Base-by-base conservation (phyloP, 1,140 invertebrate genomes). In the Potamilus streckersoni region DNA sequence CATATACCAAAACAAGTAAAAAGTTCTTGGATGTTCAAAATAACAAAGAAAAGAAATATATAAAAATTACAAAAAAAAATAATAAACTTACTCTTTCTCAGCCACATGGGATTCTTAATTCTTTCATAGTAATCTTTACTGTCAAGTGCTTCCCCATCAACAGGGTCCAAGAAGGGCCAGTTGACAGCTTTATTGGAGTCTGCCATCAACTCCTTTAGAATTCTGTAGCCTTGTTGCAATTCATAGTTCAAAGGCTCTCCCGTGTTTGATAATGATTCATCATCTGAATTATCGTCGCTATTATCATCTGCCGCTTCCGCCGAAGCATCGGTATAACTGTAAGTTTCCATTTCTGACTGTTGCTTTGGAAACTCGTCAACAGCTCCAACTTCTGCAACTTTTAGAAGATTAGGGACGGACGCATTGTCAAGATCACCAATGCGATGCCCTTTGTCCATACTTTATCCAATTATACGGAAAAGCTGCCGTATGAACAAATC, bases 91-190 rank as follows among this genome's bases (percentile, higher is more conserved):
- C 75, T 77, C 49, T 69, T 23, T 69, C 73, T 77, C 5, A 77
- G 56, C 75, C 75, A 77, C 58, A 77, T 67, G 19, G 75, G 75
- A 58, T 73, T 77, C 15, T 71, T 60, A 2, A 77, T 77, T 11
- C 64, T 63, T 55, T 71, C 63, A 38, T 63, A 72, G 58, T 77
- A 77, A 61, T 27, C 70, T 68, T 68, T 65, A 69, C 62, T 72
- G 56, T 71, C 70, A 67, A 71, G 75, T 4, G 55, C 75, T 73
- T 70, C 66, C 27, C n/a, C 70, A 55, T 77, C 69, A 20, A 77
- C 64, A 2, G 75, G 73, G 56, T 77, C 64, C 75, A 77, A 68
- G 60, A 77, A 77, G 17, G 75, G 75, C 75, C 75, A 77, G 60
- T 77, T 77, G 5, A 65, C 69, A 72, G 63, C 59, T 55, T 70